Evolutionary conservation across 1,140 invertebrate species (phyloP).

Genomic region (Psix sp.): DNA sequence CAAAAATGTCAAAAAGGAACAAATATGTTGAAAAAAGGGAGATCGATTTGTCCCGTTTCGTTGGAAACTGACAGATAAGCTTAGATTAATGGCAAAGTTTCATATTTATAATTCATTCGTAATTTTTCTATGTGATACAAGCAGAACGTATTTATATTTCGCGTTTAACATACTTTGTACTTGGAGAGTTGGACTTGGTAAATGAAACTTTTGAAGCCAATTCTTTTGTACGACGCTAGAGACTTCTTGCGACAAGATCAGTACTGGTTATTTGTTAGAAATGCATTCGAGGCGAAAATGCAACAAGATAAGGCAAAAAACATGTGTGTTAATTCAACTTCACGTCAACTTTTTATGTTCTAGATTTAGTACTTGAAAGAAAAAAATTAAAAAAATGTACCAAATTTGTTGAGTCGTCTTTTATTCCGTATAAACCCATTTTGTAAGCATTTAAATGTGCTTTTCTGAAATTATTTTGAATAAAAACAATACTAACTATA

Average conservation of each 20-base stretch:
- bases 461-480: too few species aligned
- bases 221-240: slow-evolving; percentile 1
- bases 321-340: slow-evolving; percentile 41
- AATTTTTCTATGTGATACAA: slow-evolving; percentile 57
- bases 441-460: too few species aligned
- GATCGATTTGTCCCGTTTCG: slow-evolving; percentile 4
- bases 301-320: slow-evolving; percentile 8
- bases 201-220: slow-evolving; percentile 4
- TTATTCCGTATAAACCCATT: too few species aligned
- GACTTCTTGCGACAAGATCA: slow-evolving; percentile 2
- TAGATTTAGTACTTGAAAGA: slow-evolving; percentile 48
- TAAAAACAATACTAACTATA: too few species aligned
- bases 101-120: slow-evolving; percentile 55
- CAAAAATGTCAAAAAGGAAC: slow-evolving; percentile 10
- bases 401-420: background rate
- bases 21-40: slow-evolving; percentile 11
- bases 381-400: slow-evolving; percentile 41
- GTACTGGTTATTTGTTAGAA: slow-evolving; percentile 13
- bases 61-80: background rate
- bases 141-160: slow-evolving; percentile 53
- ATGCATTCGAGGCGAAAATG: slow-evolving; percentile 20
- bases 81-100: background rate
- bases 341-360: slow-evolving; percentile 57
- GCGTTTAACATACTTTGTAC: slow-evolving; percentile 56
- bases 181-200: slow-evolving; percentile 25